These are phyloP conservation scores for Onthophagus taurus DNA, from an alignment of 1,140 invertebrate species.

Conservation along the genomic window DNA sequence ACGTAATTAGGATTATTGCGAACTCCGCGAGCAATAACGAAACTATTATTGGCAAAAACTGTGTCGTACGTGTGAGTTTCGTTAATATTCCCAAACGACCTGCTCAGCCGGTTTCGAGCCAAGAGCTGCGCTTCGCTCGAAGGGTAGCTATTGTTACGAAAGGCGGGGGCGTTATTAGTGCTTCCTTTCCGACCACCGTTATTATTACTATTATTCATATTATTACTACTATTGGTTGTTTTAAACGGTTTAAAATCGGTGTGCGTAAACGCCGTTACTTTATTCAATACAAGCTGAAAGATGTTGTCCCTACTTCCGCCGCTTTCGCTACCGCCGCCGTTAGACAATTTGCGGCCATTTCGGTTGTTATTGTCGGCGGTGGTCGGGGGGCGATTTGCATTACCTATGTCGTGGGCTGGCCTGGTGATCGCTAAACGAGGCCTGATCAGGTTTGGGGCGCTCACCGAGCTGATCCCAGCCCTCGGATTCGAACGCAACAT, in stretches of 20 bases:
- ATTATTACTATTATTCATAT: too few species aligned
- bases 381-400: conserved; percentile 21
- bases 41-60: conserved; percentile 36
- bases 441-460: conserved; percentile 78
- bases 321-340: conserved; percentile 29
- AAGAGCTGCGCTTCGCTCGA: conserved; percentile 26
- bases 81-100: conserved; percentile 34
- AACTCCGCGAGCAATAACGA: conserved; percentile 33
- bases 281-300: conserved; percentile 30
- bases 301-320: conserved; percentile 21
- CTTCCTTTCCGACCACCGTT: too few species aligned
- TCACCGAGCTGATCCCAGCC: conserved; percentile 42
- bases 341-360: background rate
- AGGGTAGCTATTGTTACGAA: conserved; percentile 34
- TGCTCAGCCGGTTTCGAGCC: conserved; percentile 28
- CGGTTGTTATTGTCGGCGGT: background rate
- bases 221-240: too few species aligned
- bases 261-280: conserved; percentile 27
- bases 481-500: conserved; percentile 36
- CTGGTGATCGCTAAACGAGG: conserved; percentile 41
- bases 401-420: conserved; percentile 52
- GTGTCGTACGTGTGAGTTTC: conserved; percentile 38
- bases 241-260: conserved; percentile 26
- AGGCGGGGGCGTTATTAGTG: too few species aligned
- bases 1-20: conserved; percentile 14